Evolutionary conservation across 2,888 invertebrate species (phyloP), one percentile per base, ranked within the genome.

Genomic region (Trissoscelio sp.): DNA sequence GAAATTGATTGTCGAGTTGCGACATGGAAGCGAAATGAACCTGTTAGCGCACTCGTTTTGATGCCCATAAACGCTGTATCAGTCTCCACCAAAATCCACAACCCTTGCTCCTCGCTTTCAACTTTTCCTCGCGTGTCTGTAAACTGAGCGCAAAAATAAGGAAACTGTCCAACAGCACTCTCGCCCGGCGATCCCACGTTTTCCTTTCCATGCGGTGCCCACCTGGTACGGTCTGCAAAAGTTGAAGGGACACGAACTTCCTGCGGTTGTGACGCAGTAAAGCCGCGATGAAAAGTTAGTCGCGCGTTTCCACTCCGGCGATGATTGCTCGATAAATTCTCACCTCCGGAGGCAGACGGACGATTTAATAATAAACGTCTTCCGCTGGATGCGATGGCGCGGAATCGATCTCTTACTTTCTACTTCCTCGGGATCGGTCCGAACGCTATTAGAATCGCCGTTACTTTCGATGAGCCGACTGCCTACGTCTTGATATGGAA

Each of bases 351-450:
- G 55, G 72, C 78, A 81, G 79, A 74, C 77, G 85, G 80, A 83
- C 86, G 85, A 85, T 86, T 84, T 81, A 84, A 86, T 87, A 83
- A 81, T 78, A 80, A 84, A 82, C 85, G 79, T 80, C 84, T 87
- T 85, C 85, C 85, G 84, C 70, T 84, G 70, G 46, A 75, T 58
- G 51, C 79, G 81, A 84, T 82, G 81, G 75, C 60, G 83, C 81
- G 85, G 81, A 83, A 85, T 85, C 83, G 84, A 85, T 85, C 84
- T 84, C 83, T 67, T 74, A 87, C 88, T 88, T 88, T 88, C 87
- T 87, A 83, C 84, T 79, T 75, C 80, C 78, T 78, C 74, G 74
- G 77, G 62, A 79, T 77, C 77, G 57, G 81, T 67, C 62, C 53
- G 37, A 39, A 48, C 64, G 67, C 31, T 66, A 62, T 69, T 78